Evolutionary conservation across 1,140 invertebrate genomes (phyloP).

Genomic region (Drosophila albomicans): DNA sequence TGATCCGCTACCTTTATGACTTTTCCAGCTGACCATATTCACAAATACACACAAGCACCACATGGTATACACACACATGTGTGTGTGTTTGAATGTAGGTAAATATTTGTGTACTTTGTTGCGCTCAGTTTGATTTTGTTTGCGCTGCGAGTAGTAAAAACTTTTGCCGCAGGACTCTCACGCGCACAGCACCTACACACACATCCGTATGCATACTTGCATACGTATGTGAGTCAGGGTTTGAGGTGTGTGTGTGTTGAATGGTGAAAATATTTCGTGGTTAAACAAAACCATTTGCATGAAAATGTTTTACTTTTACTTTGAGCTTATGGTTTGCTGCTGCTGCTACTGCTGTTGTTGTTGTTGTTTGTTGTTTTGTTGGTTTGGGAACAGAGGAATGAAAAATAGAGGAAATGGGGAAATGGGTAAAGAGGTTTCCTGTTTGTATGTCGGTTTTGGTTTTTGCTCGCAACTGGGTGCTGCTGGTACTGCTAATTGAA

Average conservation of each 20-base stretch:
- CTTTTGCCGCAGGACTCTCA: conserved; percentile 67
- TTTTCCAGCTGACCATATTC: conserved; percentile 27
- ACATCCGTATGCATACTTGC: neutral
- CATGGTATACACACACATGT: neutral
- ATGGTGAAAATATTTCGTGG: conserved; percentile 76
- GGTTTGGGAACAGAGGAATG: conserved; percentile 25
- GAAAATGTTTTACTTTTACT: conserved; percentile 80
- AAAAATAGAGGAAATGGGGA: neutral
- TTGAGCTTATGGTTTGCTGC: conserved; percentile 53
- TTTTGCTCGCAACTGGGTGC: neutral
- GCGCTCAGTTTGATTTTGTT: conserved; percentile 81
- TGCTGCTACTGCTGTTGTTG: too few relatives aligned
- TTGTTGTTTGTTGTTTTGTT: conserved; percentile 4
- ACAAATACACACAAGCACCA: conserved; percentile 4
- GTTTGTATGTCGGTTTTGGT: conserved; percentile 55
- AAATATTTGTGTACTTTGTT: conserved; percentile 79
- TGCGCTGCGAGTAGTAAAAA: conserved; percentile 62
- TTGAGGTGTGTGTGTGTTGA: conserved; percentile 46
- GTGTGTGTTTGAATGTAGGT: conserved; percentile 38
- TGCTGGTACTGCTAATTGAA: conserved; percentile 63
- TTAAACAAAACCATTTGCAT: conserved; percentile 79
- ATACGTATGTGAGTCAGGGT: conserved; percentile 5
- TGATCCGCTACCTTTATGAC: conserved; percentile 25
- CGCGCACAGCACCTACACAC: conserved; percentile 17
- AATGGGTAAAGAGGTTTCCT: conserved; percentile 24